phyloP scores from a whole-genome alignment of 2,113 vertebrate genomes.

The Pseudopodoces humilis region DNA sequence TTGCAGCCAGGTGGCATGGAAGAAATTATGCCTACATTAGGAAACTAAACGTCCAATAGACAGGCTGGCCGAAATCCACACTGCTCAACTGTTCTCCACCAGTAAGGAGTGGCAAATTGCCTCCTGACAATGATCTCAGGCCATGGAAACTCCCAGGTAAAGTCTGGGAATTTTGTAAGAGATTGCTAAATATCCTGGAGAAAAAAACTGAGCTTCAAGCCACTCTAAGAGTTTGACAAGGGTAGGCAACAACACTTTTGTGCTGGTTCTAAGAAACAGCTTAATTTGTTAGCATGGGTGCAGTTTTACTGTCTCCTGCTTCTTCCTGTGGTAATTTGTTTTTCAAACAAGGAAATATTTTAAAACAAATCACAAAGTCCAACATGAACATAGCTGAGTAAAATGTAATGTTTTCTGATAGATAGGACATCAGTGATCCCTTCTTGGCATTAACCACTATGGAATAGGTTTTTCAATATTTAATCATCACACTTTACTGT shows the following conservation, averaged over 20 bases:
- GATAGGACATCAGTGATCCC: neutral
- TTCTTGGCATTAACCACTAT: neutral
- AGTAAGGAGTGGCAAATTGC: neutral
- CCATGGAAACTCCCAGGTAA: neutral
- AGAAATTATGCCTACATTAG: neutral
- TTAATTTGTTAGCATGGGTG: neutral
- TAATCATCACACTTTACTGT: neutral
- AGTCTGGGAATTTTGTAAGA: neutral
- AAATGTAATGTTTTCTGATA: neutral
- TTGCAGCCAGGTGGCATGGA: neutral
- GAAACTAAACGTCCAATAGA: neutral
- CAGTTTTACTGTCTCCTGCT: neutral
- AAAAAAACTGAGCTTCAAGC: neutral
- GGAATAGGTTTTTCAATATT: neutral
- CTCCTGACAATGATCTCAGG: rapidly evolving
- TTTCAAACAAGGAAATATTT: neutral
- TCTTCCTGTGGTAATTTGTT: neutral
- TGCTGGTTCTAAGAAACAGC: neutral
- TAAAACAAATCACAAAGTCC: neutral
- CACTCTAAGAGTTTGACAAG: neutral
- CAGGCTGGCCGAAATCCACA: neutral
- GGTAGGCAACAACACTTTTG: neutral
- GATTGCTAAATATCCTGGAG: neutral
- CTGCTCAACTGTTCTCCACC: neutral
- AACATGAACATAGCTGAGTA: neutral